Conservation (phyloP, 2,113 vertebrate genomes). For the Pseudorhombus dupliciocellatus region DNA sequence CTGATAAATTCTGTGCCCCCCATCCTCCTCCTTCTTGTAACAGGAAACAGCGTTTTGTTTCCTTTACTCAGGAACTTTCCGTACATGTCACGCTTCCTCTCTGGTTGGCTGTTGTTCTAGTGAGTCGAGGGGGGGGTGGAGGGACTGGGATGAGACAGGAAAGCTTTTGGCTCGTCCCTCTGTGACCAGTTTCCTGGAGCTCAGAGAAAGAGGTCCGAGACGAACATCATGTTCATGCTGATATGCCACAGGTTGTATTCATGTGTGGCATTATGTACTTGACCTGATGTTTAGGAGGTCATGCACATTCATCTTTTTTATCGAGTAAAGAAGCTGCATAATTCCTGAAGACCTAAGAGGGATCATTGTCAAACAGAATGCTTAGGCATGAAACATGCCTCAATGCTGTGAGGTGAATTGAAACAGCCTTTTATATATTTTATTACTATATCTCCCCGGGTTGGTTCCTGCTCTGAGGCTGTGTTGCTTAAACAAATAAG, state of each 20-base stretch:
- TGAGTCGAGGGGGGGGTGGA: slow-evolving; percentile 41
- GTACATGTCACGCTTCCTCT: slow-evolving; percentile 70
- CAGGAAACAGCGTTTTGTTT: slow-evolving; percentile 57
- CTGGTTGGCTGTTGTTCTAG: slow-evolving; percentile 49
- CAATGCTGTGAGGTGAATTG: no score
- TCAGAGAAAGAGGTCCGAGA: slow-evolving; percentile 42
- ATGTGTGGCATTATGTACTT: no score
- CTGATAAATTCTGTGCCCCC: neutral
- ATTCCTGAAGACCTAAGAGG: neutral
- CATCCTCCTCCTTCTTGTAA: slow-evolving; percentile 1
- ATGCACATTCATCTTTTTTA: no score
- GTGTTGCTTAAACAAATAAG: neutral
- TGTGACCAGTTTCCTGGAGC: slow-evolving; percentile 54
- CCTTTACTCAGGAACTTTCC: slow-evolving; percentile 63
- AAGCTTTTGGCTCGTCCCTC: slow-evolving; percentile 37
- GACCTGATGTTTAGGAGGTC: no score
- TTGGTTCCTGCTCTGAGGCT: neutral
- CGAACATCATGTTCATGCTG: neutral
- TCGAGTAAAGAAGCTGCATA: no score
- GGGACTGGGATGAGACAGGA: slow-evolving; percentile 51
- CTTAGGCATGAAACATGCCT: no score
- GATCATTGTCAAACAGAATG: no score
- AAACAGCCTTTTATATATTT: neutral
- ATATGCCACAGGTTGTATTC: neutral
- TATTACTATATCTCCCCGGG: slow-evolving; percentile 1